Evolutionary conservation across 2,888 invertebrate genomes (phyloP).

Genomic region (Liodrosophila aerea): DNA sequence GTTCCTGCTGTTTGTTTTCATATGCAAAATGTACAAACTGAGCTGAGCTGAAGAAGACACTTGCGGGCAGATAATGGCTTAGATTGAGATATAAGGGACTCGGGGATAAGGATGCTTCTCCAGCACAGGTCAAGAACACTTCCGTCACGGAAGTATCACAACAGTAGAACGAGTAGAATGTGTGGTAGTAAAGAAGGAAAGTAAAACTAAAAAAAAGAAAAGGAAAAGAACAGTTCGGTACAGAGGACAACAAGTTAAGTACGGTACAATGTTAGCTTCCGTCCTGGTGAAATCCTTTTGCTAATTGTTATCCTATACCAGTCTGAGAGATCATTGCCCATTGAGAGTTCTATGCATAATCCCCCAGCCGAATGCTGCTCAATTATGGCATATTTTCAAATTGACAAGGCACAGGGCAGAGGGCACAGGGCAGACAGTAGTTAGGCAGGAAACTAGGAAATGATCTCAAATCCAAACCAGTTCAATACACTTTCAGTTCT

Average conservation of each 20-base stretch:
- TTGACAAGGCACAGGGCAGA: slow-evolving; percentile 38
- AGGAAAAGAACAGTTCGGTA: too few species aligned
- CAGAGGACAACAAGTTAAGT: slow-evolving; percentile 73
- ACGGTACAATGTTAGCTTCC: slow-evolving; percentile 61
- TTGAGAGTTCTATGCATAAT: slow-evolving; percentile 42
- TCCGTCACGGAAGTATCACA: slow-evolving; percentile 69
- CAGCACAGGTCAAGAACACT: slow-evolving; percentile 42
- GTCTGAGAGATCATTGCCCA: not conserved
- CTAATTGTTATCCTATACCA: slow-evolving; percentile 71
- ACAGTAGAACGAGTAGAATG: too few species aligned
- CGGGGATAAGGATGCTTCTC: not conserved
- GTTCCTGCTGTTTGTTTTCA: slow-evolving; percentile 75
- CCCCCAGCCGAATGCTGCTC: slow-evolving; percentile 59
- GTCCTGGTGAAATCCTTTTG: slow-evolving; percentile 68
- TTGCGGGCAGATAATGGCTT: slow-evolving; percentile 42
- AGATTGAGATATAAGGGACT: slow-evolving; percentile 22
- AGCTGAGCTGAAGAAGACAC: slow-evolving; percentile 17
- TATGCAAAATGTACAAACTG: slow-evolving; percentile 68
- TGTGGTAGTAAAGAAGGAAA: slow-evolving; percentile 14
- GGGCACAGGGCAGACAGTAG: not conserved
- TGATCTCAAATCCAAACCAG: slow-evolving; percentile 1
- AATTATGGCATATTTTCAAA: slow-evolving; percentile 71
- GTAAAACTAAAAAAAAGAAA: slow-evolving; percentile 2
- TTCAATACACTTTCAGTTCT: too few species aligned
- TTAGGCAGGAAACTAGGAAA: slow-evolving; percentile 13